Evolutionary conservation across 2,797 vertebrate genomes (phyloP).

Genomic region (Pristis pectinata): DNA sequence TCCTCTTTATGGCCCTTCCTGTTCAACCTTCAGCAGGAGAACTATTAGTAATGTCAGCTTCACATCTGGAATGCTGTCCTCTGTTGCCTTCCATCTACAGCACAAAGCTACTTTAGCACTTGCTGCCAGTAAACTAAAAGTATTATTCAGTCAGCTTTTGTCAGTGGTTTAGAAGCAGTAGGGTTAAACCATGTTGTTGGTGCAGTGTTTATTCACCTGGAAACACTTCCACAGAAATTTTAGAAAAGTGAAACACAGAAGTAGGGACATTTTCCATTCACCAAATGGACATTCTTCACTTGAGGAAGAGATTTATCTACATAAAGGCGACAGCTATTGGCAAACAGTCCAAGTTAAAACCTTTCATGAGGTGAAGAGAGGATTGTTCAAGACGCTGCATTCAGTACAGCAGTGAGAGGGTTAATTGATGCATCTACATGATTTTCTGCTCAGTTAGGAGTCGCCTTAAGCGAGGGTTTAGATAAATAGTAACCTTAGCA

Average conservation of each 20-base stretch:
- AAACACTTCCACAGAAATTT: neutral
- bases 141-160: neutral
- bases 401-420: neutral
- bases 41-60: neutral
- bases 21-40: neutral
- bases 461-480: slow-evolving; percentile 8
- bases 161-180: neutral
- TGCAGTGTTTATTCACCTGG: neutral
- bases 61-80: neutral
- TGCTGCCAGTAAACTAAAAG: neutral
- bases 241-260: neutral
- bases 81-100: neutral
- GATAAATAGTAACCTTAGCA: slow-evolving; percentile 37
- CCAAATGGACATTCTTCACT: neutral
- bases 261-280: neutral
- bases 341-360: neutral
- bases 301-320: neutral
- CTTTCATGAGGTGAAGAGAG: neutral
- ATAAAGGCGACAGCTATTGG: neutral
- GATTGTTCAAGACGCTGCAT: neutral
- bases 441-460: slow-evolving; percentile 36
- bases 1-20: neutral
- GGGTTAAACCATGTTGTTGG: neutral
- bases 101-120: neutral
- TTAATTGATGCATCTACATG: slow-evolving; percentile 15